Evolutionary conservation across 2,888 invertebrate genomes (phyloP).

Genomic region (Brachyptera putata): DNA sequence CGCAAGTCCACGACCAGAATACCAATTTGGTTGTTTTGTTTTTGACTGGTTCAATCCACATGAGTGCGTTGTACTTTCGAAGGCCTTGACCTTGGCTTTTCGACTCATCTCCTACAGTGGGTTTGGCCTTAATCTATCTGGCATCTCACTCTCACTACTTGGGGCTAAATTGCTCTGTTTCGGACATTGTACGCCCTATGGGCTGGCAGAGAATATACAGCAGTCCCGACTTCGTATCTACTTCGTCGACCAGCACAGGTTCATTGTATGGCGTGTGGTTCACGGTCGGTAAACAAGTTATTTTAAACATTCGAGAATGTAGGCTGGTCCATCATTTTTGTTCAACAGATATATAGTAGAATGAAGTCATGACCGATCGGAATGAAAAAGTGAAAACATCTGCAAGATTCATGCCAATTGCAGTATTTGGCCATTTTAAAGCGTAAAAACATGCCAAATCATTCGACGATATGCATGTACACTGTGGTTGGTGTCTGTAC

Average conservation of each 20-base stretch:
- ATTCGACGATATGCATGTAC: too few relatives aligned
- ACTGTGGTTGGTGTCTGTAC: too few relatives aligned
- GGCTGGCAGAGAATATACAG: too few relatives aligned
- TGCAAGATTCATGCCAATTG: neutral
- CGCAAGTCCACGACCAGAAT: neutral
- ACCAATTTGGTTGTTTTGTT: neutral
- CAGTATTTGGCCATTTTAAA: neutral
- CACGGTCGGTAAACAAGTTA: slow-evolving; percentile 17
- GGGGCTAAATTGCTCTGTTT: neutral
- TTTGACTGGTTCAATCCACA: slow-evolving; percentile 6
- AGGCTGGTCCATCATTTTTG: neutral
- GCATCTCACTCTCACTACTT: neutral
- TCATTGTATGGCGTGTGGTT: slow-evolving; percentile 5
- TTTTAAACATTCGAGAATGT: slow-evolving; percentile 10
- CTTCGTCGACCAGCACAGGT: neutral
- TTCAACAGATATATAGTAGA: neutral
- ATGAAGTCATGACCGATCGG: neutral
- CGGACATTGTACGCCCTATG: neutral
- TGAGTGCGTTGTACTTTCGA: slow-evolving; percentile 1
- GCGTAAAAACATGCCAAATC: neutral
- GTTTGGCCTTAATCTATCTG: neutral
- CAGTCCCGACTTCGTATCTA: too few relatives aligned
- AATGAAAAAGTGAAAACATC: neutral
- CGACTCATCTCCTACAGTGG: neutral
- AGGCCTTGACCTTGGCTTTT: slow-evolving; percentile 13